phyloP scores from a whole-genome alignment of 2,888 invertebrate genomes.

The Lasioglossum malachurum region DNA sequence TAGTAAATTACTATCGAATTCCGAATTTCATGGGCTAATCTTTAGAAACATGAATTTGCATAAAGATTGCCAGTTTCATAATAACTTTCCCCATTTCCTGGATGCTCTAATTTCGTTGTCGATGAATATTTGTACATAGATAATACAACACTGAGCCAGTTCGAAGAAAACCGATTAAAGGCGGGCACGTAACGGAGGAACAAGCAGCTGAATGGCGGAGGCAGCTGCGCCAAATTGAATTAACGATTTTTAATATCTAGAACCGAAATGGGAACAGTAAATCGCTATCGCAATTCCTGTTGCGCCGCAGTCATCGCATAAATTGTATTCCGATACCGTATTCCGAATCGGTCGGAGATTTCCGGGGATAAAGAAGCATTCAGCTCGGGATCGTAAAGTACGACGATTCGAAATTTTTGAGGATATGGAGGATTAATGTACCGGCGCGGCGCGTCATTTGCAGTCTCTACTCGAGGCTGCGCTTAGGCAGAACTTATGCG shows the following conservation, averaged over 20 bases:
- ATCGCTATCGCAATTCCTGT: slow-evolving; percentile 47
- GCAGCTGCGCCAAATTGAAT: slow-evolving; percentile 52
- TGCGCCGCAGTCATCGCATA: slow-evolving; percentile 7
- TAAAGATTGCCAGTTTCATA: background rate
- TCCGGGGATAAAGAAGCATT: slow-evolving; percentile 25
- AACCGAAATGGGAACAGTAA: slow-evolving; percentile 15
- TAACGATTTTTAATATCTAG: slow-evolving; percentile 54
- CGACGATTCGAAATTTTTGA: slow-evolving; percentile 33
- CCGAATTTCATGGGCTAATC: background rate
- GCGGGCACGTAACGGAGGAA: background rate
- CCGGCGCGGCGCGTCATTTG: slow-evolving; percentile 15
- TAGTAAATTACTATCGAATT: background rate
- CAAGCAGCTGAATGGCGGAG: slow-evolving; percentile 1
- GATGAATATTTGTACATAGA: background rate
- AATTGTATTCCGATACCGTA: slow-evolving; percentile 40
- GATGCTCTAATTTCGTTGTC: background rate
- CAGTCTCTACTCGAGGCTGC: background rate
- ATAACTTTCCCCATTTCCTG: background rate
- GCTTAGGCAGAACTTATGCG: background rate
- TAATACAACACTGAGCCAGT: background rate
- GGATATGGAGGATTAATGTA: slow-evolving; percentile 29
- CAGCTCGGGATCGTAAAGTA: slow-evolving; percentile 27
- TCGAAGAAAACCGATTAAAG: background rate
- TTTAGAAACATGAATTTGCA: background rate
- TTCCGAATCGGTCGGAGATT: slow-evolving; percentile 33